These are phyloP conservation scores for Herminia tarsipennalis DNA, from an alignment of 2,888 invertebrate species.

Conservation along the genomic window DNA sequence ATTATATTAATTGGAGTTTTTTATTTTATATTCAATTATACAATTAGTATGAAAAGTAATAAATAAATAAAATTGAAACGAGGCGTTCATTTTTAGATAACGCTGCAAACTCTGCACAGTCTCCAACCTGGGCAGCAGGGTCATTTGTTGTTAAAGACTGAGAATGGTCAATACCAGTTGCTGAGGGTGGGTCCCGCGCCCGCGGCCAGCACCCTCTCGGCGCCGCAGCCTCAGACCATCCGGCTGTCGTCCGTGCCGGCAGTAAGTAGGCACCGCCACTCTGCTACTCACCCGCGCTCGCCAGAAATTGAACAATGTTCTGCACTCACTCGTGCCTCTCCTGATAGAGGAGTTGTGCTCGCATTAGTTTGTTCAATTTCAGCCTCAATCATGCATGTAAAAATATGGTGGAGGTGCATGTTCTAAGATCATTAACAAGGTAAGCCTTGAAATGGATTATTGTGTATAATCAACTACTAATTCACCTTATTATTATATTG, in stretches of 20 bases:
- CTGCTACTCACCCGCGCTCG: conserved; percentile 37
- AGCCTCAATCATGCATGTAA: conserved; percentile 68
- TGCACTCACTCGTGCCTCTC: conserved; percentile 21
- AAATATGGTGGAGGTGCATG: conserved; percentile 75
- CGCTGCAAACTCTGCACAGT: conserved; percentile 94
- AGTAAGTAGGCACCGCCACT: conserved; percentile 90
- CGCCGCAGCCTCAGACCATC: conserved; percentile 89
- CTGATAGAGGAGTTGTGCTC: conserved; percentile 22
- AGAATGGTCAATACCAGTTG: conserved; percentile 98
- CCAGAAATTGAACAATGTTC: conserved; percentile 38
- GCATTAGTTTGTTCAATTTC: conserved; percentile 59
- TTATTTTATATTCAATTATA: conserved; percentile 26
- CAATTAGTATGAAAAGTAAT: conserved; percentile 33
- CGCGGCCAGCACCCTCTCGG: conserved; percentile 83
- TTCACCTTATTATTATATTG: conserved; percentile 16
- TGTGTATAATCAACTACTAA: conserved; percentile 51
- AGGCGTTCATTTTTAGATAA: conserved; percentile 89
- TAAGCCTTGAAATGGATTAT: conserved; percentile 60
- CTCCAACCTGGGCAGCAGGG: conserved; percentile 95
- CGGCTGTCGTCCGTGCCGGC: conserved; percentile 95
- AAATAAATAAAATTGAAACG: conserved; percentile 64
- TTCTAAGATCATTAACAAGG: conserved; percentile 68
- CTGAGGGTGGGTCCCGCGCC: conserved; percentile 95
- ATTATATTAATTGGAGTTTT: conserved; percentile 35
- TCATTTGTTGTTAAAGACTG: conserved; percentile 96